Evolutionary conservation across 2,113 vertebrate genomes (phyloP), one percentile per base, ranked within the genome.

Genomic region (Hippocampus zosterae): DNA sequence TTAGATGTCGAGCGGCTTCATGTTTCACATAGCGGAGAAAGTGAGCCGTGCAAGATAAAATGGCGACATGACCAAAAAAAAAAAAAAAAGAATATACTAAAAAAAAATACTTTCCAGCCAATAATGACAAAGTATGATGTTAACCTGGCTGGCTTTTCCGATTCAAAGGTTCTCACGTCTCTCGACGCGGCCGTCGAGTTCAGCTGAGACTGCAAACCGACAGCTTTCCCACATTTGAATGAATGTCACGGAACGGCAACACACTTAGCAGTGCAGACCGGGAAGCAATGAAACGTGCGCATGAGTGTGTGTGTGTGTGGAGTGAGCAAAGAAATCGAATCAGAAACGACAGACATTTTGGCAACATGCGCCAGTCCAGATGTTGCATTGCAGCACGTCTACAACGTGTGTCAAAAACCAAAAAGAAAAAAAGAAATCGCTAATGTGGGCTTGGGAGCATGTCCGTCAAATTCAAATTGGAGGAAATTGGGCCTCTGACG

Each of bases 191-290:
- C 57, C 74, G 73, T 80, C 29, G 23, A 75, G 79, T 65, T 82
- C 63, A 76, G 56, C 52, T 65, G 72, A 80, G 81, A 73, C 68
- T 59, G 67, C 67, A 18, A 18, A 19, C 33, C n/a, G 69, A 68
- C 82, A 76, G 16, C 52, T 83, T 88, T 89, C 85, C 81, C 81
- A 87, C 75, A 81, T 77, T 81, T 73, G 76, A 72, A 87, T 82
- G 48, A 81, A 75, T 74, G 73, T 68, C 68, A 72, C 69, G 67
- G 70, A 75, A 65, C 68, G 73, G 70, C 53, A 84, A 84, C 62
- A 70, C 53, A n/a, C 60, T 82, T 44, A 68, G 68, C 61, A 4
- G 33, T 77, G 72, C 78, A 74, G 59, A 78, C 76, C 78, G 64
- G 66, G 78, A 82, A 80, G 66, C 76, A 76, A 79, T 83, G 73